These are phyloP conservation scores for Aphelenchoides bicaudatus DNA, from an alignment of 2,888 invertebrate species.

Conservation along the genomic window DNA sequence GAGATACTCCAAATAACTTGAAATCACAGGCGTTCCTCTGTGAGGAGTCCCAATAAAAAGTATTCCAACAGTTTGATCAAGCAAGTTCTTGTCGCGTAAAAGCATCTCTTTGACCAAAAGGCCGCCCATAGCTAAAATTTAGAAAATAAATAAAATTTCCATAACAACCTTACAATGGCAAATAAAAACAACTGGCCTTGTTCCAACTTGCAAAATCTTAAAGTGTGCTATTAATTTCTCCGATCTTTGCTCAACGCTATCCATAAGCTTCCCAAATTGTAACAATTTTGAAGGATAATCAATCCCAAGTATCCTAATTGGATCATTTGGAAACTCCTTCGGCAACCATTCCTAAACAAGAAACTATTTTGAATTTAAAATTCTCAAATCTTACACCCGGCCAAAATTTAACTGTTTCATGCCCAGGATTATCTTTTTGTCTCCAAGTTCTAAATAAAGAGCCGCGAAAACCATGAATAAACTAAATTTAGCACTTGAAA, in stretches of 20 bases:
- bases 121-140: slow-evolving; percentile 57
- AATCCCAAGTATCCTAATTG: slow-evolving; percentile 49
- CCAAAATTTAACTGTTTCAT: slow-evolving; percentile 48
- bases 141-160: no score
- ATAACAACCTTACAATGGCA: no score
- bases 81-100: slow-evolving; percentile 35
- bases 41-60: slow-evolving; percentile 57
- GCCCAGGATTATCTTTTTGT: slow-evolving; percentile 40
- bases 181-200: slow-evolving; percentile 50
- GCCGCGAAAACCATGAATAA: slow-evolving; percentile 55
- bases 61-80: slow-evolving; percentile 43
- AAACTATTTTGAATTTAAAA: slow-evolving; percentile 15
- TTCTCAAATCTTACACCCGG: slow-evolving; percentile 36
- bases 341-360: slow-evolving; percentile 49
- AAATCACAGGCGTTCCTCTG: slow-evolving; percentile 48
- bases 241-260: slow-evolving; percentile 32
- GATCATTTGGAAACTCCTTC: no score
- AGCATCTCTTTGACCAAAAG: slow-evolving; percentile 51
- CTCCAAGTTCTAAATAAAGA: slow-evolving; percentile 53
- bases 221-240: slow-evolving; percentile 37
- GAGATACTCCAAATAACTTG: slow-evolving; percentile 40
- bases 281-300: slow-evolving; percentile 53
- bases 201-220: slow-evolving; percentile 44
- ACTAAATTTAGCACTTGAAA: no score
- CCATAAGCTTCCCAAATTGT: slow-evolving; percentile 40